Percentiles rank a stretch among this genome's conserved stretches.
Evolutionary conservation across 1,140 invertebrate genomes (phyloP).

Genomic region (Brachionus angularis): DNA sequence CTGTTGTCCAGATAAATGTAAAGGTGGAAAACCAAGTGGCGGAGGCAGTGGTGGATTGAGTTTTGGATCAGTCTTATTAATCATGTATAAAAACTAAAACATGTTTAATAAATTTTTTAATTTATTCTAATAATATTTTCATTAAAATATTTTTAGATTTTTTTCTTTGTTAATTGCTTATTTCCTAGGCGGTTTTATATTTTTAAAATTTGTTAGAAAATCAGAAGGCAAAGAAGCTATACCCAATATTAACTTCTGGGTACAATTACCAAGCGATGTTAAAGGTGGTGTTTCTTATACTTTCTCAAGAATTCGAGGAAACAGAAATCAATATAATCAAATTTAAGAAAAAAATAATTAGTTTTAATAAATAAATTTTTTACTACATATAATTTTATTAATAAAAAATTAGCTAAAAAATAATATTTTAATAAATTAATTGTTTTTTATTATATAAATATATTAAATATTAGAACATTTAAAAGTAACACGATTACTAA

Average conservation of each 20-base stretch:
- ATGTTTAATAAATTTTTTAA: background rate
- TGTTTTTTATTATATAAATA: too few species aligned
- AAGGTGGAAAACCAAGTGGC: background rate
- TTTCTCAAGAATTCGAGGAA: too few species aligned
- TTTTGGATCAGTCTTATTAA: background rate
- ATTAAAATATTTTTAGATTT: background rate
- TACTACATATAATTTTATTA: too few species aligned
- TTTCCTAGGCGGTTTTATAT: background rate
- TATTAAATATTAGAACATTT: background rate
- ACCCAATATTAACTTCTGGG: constrained; percentile 8
- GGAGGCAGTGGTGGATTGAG: background rate
- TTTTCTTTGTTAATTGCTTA: background rate
- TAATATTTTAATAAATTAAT: too few species aligned
- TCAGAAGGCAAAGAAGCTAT: constrained; percentile 7
- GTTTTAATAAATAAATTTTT: too few species aligned
- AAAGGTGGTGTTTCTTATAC: background rate
- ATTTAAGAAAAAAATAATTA: too few species aligned
- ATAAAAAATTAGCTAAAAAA: too few species aligned
- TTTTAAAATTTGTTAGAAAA: constrained; percentile 23
- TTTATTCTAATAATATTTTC: background rate
- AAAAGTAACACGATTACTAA: background rate
- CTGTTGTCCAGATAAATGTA: background rate
- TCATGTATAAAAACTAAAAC: background rate
- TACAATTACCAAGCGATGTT: background rate
- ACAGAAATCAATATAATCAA: too few species aligned